Evolutionary conservation across 2,888 invertebrate genomes (phyloP).

Genomic region (Dicranocentrus wangi): DNA sequence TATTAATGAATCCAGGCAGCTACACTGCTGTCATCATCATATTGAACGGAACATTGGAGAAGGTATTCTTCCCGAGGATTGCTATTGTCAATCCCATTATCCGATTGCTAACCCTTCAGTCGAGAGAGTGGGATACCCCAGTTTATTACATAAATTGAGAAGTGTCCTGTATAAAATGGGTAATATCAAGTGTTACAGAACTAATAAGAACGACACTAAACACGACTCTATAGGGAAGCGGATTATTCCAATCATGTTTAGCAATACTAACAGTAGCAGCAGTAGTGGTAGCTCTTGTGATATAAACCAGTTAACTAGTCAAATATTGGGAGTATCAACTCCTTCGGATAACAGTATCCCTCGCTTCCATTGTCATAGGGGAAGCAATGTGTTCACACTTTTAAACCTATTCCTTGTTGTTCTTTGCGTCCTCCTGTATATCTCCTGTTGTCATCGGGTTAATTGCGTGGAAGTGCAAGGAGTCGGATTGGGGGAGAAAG

Average conservation of each 20-base stretch:
- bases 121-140: no score
- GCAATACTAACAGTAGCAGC: slow-evolving; percentile 2
- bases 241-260: slow-evolving; percentile 34
- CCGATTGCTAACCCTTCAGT: no score
- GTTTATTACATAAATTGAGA: no score
- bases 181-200: slow-evolving; percentile 16
- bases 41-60: background rate
- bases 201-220: slow-evolving; percentile 14
- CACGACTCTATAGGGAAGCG: no score
- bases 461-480: slow-evolving; percentile 45
- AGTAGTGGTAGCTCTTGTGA: slow-evolving; percentile 31
- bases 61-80: no score
- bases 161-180: no score
- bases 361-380: no score
- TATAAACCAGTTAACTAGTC: slow-evolving; percentile 52
- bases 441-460: slow-evolving; percentile 41
- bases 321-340: slow-evolving; percentile 2
- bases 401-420: slow-evolving; percentile 32
- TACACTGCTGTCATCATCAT: background rate
- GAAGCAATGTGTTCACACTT: slow-evolving; percentile 46
- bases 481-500: slow-evolving; percentile 12
- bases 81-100: no score
- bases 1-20: slow-evolving; percentile 33
- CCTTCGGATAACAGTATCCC: background rate
- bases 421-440: slow-evolving; percentile 28